Evolutionary conservation across 2,113 vertebrate species (phyloP).

Genomic region (Willisornis vidua): DNA sequence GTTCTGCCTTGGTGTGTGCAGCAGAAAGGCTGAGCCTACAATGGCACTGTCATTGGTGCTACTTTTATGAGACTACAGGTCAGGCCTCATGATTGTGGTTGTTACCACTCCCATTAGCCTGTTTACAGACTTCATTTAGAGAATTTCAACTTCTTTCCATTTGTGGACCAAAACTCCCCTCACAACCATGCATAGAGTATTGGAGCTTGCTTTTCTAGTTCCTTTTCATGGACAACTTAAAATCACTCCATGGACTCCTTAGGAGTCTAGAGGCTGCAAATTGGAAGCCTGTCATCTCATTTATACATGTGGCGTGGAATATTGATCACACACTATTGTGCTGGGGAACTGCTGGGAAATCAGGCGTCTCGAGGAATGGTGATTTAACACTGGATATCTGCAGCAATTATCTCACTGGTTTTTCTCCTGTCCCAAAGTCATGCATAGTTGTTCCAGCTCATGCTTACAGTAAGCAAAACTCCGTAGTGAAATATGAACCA

Average conservation of each 20-base stretch:
- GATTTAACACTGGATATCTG: neutral
- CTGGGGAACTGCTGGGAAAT: neutral
- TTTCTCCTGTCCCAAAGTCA: neutral
- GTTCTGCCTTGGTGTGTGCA: neutral
- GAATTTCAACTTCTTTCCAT: neutral
- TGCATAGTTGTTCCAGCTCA: neutral
- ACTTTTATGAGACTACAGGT: neutral
- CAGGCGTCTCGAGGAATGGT: neutral
- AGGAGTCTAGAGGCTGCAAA: neutral
- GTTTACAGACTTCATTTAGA: neutral
- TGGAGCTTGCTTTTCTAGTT: neutral
- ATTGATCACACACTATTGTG: fast-evolving
- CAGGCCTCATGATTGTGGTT: neutral
- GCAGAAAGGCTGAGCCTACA: neutral
- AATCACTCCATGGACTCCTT: neutral
- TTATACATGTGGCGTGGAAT: neutral
- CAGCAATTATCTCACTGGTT: neutral
- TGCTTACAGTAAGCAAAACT: neutral
- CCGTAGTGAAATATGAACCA: neutral
- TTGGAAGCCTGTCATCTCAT: neutral
- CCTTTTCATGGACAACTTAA: neutral
- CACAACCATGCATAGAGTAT: neutral
- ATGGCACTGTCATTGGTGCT: fast-evolving
- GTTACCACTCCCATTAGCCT: neutral
- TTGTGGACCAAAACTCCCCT: neutral